phyloP scores from a whole-genome alignment of 2,888 invertebrate genomes.

The Tricholauxania praeusta region DNA sequence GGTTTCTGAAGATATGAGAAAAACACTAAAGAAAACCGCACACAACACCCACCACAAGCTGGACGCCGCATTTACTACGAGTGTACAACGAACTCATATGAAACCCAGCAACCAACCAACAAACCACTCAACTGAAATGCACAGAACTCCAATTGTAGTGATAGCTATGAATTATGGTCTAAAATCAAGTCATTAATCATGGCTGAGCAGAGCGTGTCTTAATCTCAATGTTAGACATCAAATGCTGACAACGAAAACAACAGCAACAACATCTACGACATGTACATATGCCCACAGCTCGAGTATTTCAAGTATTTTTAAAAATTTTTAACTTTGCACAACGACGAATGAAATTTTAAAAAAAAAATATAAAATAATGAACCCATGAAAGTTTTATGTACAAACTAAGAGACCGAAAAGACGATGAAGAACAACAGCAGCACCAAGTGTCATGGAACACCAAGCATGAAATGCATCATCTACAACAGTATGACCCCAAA shows the following conservation, averaged over 20 bases:
- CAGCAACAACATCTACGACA: conserved; percentile 12
- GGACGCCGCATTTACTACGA: too few relatives aligned
- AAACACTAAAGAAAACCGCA: too few relatives aligned
- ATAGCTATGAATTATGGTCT: conserved; percentile 16
- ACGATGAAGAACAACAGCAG: conserved; percentile 31
- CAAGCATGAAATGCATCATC: conserved; percentile 19
- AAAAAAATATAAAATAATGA: conserved; percentile 16
- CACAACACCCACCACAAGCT: too few relatives aligned
- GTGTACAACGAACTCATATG: too few relatives aligned
- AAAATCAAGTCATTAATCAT: conserved; percentile 33
- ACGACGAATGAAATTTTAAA: background rate
- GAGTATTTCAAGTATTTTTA: background rate
- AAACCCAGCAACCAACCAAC: too few relatives aligned
- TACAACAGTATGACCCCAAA: conserved; percentile 2
- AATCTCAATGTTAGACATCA: conserved; percentile 27
- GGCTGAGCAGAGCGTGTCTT: conserved; percentile 24
- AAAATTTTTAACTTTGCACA: background rate
- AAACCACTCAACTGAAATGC: too few relatives aligned
- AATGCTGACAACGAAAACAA: conserved; percentile 37
- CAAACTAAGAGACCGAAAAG: conserved; percentile 5
- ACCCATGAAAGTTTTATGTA: conserved; percentile 5
- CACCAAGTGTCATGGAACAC: conserved; percentile 23
- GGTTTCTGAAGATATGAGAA: too few relatives aligned
- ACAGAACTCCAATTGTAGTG: too few relatives aligned
- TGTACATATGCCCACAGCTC: background rate